Evolutionary conservation across 2,113 vertebrate genomes (phyloP), one percentile per base, ranked within the genome.

Genomic region (Mirounga angustirostris): DNA sequence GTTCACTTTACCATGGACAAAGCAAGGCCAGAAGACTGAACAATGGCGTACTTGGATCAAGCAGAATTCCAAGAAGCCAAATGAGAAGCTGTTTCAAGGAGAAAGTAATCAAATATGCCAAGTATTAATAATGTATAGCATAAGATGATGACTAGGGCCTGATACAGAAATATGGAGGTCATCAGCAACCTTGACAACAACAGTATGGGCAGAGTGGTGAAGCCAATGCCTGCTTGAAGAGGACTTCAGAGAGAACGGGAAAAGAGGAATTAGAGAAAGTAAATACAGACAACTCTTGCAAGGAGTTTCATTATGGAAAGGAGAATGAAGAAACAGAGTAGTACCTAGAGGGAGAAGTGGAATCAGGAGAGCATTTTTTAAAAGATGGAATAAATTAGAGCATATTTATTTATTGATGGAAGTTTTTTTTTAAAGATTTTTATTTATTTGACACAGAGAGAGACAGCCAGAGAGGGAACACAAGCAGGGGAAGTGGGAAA

Each of bases 341-440:
- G 58, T 40, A 91, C 65, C 26, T 67, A 86, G 15, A 96, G 14
- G 30, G 50, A 96, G 33, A 86, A 78, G 22, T 11, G 54, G 33
- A 50, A 28, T 67, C 36, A 78, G 69, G 46, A 94, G 30, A 90
- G n/a, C 63, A 33, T 93, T 65, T 83, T 30, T 30, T 54, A 5
- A 50, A 81, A 95, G 74, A 86, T 22, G 22, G 4, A 94, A 46
- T 71, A 95, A 97, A 85, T 94, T 82, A 78, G 33, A 90, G 24
- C 21, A 65, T 63, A 78, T 40, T 78, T 96, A 90, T 52, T 90
- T 5, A 28, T 0, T 28, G 43, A 76, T 21, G 16, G 50, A 67
- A 74, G 11, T 28, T 43, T 58, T 59, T 85, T 82, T 30, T 46
- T 8, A 9, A 46, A 46, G 46, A 46, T 46, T 46, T 46, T 46